A percentile compares a stretch with the other conserved stretches of the same genome.
Evolutionary conservation across 2,888 invertebrate species (phyloP).

Genomic region (Amiota communis): DNA sequence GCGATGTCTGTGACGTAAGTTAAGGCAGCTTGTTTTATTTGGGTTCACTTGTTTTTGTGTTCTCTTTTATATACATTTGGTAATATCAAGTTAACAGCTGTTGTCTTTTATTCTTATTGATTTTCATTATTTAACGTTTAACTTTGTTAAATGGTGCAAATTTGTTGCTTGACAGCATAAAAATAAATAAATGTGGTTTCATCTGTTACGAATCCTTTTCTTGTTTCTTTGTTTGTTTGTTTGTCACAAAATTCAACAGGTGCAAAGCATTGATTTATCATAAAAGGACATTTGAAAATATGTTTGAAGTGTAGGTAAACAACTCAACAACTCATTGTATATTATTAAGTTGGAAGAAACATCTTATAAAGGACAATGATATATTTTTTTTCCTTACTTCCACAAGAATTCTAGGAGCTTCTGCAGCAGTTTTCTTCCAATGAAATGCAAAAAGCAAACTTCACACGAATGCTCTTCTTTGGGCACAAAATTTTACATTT

Average conservation of each 20-base stretch:
- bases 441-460: no score
- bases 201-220: background rate
- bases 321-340: no score
- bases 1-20: conserved; percentile 9
- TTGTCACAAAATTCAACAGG: background rate
- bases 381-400: no score
- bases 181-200: background rate
- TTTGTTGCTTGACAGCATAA: no score
- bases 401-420: no score
- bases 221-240: background rate
- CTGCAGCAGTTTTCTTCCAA: no score
- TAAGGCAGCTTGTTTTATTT: background rate
- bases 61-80: background rate
- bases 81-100: conserved; percentile 11
- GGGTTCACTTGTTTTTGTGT: background rate
- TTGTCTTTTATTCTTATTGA: background rate
- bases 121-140: background rate
- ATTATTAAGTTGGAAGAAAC: no score
- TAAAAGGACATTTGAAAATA: no score
- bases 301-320: no score
- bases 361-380: no score
- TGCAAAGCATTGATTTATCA: background rate
- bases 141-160: background rate
- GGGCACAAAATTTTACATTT: no score
- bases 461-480: no score